Evolutionary conservation across 2,113 vertebrate genomes (phyloP).

Genomic region (Gallinago undulata): DNA sequence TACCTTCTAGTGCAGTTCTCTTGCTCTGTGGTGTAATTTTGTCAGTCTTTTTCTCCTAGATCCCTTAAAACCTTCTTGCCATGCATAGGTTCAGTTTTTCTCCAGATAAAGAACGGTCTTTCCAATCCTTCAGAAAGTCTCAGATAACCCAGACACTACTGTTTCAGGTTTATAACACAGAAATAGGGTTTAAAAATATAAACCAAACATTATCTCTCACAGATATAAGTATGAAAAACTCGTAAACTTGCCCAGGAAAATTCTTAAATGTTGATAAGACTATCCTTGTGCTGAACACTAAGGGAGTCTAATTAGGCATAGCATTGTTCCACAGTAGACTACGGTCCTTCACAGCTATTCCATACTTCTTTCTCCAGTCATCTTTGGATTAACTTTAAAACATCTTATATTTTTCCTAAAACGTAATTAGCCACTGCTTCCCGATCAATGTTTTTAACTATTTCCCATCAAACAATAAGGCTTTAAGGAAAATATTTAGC

Average conservation of each 20-base stretch:
- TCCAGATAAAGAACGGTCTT: not conserved
- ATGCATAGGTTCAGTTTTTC: not conserved
- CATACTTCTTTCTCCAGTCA: not conserved
- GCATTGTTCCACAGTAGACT: not conserved
- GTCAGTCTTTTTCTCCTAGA: not conserved
- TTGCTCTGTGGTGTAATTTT: not conserved
- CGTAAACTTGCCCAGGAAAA: not conserved
- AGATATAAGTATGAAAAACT: not conserved
- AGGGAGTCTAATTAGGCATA: not conserved
- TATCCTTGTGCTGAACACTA: fast-evolving
- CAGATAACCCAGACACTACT: not conserved
- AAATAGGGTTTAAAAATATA: not conserved
- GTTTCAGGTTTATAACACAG: not conserved
- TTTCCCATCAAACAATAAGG: not conserved
- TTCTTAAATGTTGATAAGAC: not conserved
- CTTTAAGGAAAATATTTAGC: not conserved
- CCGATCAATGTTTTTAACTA: not conserved
- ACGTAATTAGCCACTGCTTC: not conserved
- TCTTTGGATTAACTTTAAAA: not conserved
- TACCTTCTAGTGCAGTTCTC: not conserved
- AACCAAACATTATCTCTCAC: not conserved
- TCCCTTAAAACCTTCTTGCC: not conserved
- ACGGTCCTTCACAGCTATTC: not conserved
- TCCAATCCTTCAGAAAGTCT: not conserved
- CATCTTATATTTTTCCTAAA: not conserved